These are phyloP conservation scores for Antennarius striatus DNA, from an alignment of 2,113 vertebrate species.

Conservation along the genomic window DNA sequence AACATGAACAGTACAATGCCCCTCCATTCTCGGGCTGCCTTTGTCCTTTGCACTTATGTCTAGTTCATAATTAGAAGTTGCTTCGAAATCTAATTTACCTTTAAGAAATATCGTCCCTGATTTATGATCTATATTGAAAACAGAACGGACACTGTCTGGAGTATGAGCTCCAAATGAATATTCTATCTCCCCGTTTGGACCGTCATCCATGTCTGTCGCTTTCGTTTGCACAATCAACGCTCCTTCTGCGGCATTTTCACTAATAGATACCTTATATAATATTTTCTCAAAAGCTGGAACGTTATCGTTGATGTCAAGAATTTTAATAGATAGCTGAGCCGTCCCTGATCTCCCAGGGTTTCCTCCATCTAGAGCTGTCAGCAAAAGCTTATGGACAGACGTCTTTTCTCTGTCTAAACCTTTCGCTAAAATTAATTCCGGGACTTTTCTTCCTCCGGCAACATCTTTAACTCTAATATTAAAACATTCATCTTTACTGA, in stretches of 20 bases:
- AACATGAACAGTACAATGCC: slow-evolving; percentile 67
- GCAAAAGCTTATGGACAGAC: slow-evolving; percentile 51
- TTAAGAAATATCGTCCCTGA: slow-evolving; percentile 62
- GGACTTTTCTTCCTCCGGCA: slow-evolving; percentile 58
- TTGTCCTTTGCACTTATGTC: slow-evolving; percentile 74
- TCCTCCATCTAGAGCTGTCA: slow-evolving; percentile 75
- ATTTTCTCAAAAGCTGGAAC: slow-evolving; percentile 78
- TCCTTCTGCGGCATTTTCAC: not conserved
- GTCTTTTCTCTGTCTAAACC: slow-evolving; percentile 73
- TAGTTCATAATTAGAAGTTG: slow-evolving; percentile 65
- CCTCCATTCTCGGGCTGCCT: slow-evolving; percentile 67
- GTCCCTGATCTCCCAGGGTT: slow-evolving; percentile 62
- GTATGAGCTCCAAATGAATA: slow-evolving; percentile 78
- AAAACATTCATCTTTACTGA: slow-evolving; percentile 72
- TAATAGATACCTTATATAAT: slow-evolving; percentile 23
- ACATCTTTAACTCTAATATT: slow-evolving; percentile 68
- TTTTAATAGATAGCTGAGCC: slow-evolving; percentile 54
- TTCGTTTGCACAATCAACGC: slow-evolving; percentile 1
- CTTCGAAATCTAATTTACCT: slow-evolving; percentile 18
- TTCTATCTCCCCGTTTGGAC: slow-evolving; percentile 79
- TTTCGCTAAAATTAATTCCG: slow-evolving; percentile 75
- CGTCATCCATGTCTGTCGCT: slow-evolving; percentile 73
- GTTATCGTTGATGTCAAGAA: slow-evolving; percentile 87
- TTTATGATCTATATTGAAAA: slow-evolving; percentile 63
- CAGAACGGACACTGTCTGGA: slow-evolving; percentile 18